A percentile compares a stretch with the other conserved stretches of the same genome.
Conservation (phyloP, 2,113 vertebrate genomes). For the Saimiri boliviensis region DNA sequence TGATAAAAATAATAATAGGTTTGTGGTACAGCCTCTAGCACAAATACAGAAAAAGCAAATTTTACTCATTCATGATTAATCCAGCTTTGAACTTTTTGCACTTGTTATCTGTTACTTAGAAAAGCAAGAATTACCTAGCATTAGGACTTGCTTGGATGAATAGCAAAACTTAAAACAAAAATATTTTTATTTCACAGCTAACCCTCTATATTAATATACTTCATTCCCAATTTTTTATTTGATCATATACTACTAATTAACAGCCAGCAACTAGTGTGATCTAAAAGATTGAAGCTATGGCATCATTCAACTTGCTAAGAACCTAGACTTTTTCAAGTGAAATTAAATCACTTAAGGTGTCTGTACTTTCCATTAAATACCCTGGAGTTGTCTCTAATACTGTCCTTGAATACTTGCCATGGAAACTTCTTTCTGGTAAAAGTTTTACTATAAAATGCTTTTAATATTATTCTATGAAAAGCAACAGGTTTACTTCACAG, state of each 20-base stretch:
- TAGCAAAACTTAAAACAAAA: slow-evolving; percentile 36
- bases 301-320: not conserved
- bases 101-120: not conserved
- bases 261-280: not conserved
- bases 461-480: not conserved
- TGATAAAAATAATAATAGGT: not conserved
- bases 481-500: not conserved
- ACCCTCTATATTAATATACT: not conserved
- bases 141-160: not conserved
- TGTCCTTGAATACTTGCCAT: not conserved
- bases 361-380: slow-evolving; percentile 8
- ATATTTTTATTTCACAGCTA: slow-evolving; percentile 13
- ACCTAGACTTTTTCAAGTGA: not conserved
- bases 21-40: not conserved
- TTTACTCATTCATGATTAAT: not conserved
- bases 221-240: not conserved
- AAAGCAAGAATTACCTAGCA: not conserved
- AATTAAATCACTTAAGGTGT: not conserved
- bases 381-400: not conserved
- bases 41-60: slow-evolving; percentile 15
- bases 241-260: not conserved
- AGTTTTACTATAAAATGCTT: slow-evolving; percentile 33
- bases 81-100: not conserved
- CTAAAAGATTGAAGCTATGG: not conserved
- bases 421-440: not conserved